Evolutionary conservation across 2,888 invertebrate species (phyloP), one percentile per base, ranked within the genome.

Genomic region (Tipula unca): DNA sequence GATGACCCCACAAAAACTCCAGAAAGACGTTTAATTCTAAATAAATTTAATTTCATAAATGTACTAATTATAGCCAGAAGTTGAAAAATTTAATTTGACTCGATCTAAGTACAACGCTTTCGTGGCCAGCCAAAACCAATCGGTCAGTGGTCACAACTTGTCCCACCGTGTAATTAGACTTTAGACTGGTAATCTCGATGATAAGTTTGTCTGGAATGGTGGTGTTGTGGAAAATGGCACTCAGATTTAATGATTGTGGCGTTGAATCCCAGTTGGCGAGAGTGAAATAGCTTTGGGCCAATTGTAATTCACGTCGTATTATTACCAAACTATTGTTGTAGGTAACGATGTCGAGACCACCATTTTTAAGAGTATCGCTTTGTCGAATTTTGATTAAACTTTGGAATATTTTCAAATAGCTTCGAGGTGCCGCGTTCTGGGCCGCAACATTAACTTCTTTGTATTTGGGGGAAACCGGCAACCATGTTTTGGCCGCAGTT

Each of bases 351-450:
- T 36, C 20, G 13, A 36, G 14, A 20, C 20, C 20, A 14, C 84
- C 84, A 39, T 84, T 36, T 84, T 84, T 32, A 36, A 84, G 36
- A 6, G 84, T 84, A 4, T 36, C 35, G 17, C 39, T 36, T 84
- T 84, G 84, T 3, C 84, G 84, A 17, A 84, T 20, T 25, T 36
- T 20, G 0, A 91, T 91, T 85, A 94, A 88, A 0, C 92, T 90
- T 87, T 93, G 93, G 89, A 94, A 94, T 86, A 94, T 92, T 86
- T 92, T 91, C 84, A 93, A 92, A 89, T 94, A 94, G 1, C 94
- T 94, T 29, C 89, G 90, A 1, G 32, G 17, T 17, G 35, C 84
- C 1, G 35, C 32, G 20, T 1, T 17, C 13, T 95, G 92, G 0
- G 88, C 89, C 0, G 91, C 91, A 39, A 95, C 90, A 88, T 95